Evolutionary conservation across 1,140 invertebrate genomes (phyloP).

Genomic region (Drosophila bifasciata): DNA sequence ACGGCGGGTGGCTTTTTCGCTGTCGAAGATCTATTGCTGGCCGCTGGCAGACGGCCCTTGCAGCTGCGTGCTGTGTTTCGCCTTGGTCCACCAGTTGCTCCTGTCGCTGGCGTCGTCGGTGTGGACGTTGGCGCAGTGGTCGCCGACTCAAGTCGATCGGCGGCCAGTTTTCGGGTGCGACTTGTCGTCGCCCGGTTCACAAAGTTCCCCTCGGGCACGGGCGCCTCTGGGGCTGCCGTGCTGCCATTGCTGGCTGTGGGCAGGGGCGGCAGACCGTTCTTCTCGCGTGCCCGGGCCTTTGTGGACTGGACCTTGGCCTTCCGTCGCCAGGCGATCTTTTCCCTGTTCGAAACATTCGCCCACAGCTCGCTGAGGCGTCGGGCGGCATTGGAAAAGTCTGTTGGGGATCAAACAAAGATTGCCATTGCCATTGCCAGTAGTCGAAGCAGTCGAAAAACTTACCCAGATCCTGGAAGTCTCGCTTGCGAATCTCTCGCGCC

Average conservation of each 20-base stretch:
- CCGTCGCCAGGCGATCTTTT: slow-evolving; percentile 85
- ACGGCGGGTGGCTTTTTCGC: neutral
- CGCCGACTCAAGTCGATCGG: slow-evolving; percentile 48
- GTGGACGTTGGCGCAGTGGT: neutral
- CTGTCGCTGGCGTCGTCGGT: slow-evolving; percentile 12
- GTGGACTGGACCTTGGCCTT: slow-evolving; percentile 85
- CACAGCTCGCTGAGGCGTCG: slow-evolving; percentile 93
- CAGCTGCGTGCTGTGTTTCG: slow-evolving; percentile 27
- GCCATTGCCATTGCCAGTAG: no score
- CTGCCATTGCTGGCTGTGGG: slow-evolving; percentile 45
- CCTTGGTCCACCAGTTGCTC: neutral
- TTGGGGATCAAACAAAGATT: slow-evolving; percentile 1
- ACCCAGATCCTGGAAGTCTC: slow-evolving; percentile 87
- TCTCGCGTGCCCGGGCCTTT: slow-evolving; percentile 69
- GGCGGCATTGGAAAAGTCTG: slow-evolving; percentile 92
- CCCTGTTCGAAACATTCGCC: slow-evolving; percentile 88
- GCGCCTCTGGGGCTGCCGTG: neutral
- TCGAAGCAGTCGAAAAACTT: no score
- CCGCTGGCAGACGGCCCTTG: neutral
- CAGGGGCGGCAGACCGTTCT: neutral
- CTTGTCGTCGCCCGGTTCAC: slow-evolving; percentile 74
- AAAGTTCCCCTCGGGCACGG: slow-evolving; percentile 43
- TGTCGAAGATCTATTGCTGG: neutral
- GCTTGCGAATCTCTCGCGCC: slow-evolving; percentile 92
- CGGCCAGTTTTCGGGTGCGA: slow-evolving; percentile 77